Conservation (phyloP, 2,888 invertebrate genomes). For the Selenia dentaria region DNA sequence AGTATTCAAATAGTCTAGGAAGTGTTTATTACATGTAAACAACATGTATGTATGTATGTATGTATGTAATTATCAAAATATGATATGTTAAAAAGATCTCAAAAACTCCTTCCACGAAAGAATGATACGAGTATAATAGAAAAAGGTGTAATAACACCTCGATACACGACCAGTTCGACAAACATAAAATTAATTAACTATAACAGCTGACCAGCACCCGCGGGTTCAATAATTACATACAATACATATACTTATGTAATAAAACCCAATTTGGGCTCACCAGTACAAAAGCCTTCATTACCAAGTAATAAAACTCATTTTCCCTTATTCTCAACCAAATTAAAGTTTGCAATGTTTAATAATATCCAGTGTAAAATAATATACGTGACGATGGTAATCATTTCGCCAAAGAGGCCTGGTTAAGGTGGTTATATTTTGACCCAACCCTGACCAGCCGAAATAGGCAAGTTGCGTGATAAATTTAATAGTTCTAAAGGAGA, state of each 20-base stretch:
- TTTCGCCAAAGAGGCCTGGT: constrained; percentile 26
- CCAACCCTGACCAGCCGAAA: constrained; percentile 66
- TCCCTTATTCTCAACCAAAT: constrained; percentile 35
- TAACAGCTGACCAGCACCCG: constrained; percentile 25
- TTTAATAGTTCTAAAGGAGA: constrained; percentile 47
- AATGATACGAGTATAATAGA: background rate
- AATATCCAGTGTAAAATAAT: constrained; percentile 36
- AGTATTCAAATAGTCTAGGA: too few relatives aligned
- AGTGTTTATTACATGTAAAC: too few relatives aligned
- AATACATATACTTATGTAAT: constrained; percentile 24
- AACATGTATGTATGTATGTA: too few relatives aligned
- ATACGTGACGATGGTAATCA: constrained; percentile 15
- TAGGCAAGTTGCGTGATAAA: constrained; percentile 65
- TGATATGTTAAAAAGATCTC: too few relatives aligned
- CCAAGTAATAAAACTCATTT: constrained; percentile 44
- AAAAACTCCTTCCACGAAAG: too few relatives aligned
- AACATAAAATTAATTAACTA: constrained; percentile 35
- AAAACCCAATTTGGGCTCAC: constrained; percentile 22
- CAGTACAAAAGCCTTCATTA: constrained; percentile 25
- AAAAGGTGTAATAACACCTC: background rate
- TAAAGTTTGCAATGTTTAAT: constrained; percentile 29
- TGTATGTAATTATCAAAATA: too few relatives aligned
- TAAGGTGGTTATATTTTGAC: constrained; percentile 47
- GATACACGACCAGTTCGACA: constrained; percentile 23
- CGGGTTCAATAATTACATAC: constrained; percentile 28